Percentiles rank a stretch among this genome's conserved stretches.
Evolutionary conservation across 1,140 invertebrate species (phyloP).

Genomic region (Macrotrachela quadricornifera): DNA sequence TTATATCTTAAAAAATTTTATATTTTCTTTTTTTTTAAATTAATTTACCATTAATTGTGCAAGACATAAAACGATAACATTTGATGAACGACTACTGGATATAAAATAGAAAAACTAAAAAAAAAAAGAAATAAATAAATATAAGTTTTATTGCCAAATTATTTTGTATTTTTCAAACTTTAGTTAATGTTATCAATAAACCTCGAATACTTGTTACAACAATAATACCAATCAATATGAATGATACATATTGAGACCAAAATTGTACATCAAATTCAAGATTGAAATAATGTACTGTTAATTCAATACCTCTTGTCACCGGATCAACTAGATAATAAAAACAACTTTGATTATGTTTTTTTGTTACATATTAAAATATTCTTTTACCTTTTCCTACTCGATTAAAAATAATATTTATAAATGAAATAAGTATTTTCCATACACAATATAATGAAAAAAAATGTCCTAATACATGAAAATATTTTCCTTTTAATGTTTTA

Average conservation of each 20-base stretch:
- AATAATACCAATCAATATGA: conserved; percentile 86
- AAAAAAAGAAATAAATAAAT: neutral
- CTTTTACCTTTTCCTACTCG: conserved; percentile 55
- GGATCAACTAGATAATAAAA: conserved; percentile 50
- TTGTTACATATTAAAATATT: too few relatives aligned
- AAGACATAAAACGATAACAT: conserved; percentile 82
- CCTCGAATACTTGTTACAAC: conserved; percentile 92
- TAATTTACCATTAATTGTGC: conserved; percentile 83
- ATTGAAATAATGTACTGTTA: conserved; percentile 86
- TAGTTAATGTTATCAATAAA: conserved; percentile 81
- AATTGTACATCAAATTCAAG: conserved; percentile 84
- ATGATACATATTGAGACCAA: conserved; percentile 97
- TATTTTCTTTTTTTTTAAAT: neutral
- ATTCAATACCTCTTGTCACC: conserved; percentile 83
- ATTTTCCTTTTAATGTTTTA: conserved; percentile 86
- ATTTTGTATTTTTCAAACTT: conserved; percentile 41
- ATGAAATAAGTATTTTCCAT: conserved; percentile 93
- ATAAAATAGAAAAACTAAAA: conserved; percentile 97
- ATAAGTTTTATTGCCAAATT: neutral
- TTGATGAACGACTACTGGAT: conserved; percentile 92
- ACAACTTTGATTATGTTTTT: too few relatives aligned
- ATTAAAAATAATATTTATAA: conserved; percentile 89
- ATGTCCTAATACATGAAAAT: conserved; percentile 94
- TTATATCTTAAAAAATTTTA: conserved; percentile 12
- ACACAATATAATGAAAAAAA: conserved; percentile 96